phyloP scores from a whole-genome alignment of 2,113 vertebrate genomes.

The Emydura subglobosa region DNA sequence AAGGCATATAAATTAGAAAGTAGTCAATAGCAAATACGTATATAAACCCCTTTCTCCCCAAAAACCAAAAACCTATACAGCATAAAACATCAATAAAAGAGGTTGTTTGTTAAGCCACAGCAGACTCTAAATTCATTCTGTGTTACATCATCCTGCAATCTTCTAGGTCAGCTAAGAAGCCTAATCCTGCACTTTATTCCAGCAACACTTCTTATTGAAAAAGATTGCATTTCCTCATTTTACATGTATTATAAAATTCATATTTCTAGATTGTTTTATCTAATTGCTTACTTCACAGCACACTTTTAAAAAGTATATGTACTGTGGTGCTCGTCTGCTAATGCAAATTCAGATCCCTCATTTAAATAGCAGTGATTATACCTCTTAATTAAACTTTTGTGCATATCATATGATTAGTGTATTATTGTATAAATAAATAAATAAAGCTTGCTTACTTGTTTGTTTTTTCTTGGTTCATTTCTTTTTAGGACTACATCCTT shows the following conservation, averaged over 20 bases:
- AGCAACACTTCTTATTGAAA: conserved; percentile 39
- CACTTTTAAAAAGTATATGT: conserved; percentile 17
- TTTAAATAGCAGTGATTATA: background rate
- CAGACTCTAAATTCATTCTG: conserved; percentile 30
- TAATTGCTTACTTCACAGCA: background rate
- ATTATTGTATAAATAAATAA: background rate
- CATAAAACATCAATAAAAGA: background rate
- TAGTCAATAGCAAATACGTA: background rate
- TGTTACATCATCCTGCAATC: conserved; percentile 33
- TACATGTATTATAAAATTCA: conserved; percentile 25
- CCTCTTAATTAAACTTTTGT: background rate
- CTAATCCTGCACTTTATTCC: conserved; percentile 50
- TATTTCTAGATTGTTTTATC: background rate
- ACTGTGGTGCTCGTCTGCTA: conserved; percentile 20
- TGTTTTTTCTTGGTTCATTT: conserved; percentile 2
- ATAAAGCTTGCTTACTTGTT: background rate
- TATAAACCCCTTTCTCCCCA: background rate
- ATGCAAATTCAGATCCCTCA: background rate
- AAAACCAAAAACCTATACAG: background rate
- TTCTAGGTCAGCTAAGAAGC: conserved; percentile 37
- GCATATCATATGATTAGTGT: background rate
- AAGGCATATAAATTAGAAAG: background rate
- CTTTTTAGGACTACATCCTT: conserved; percentile 88
- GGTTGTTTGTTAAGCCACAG: background rate
- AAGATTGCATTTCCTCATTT: conserved; percentile 28